phyloP scores from a whole-genome alignment of 2,888 invertebrate genomes.

The Noctua fimbriata region DNA sequence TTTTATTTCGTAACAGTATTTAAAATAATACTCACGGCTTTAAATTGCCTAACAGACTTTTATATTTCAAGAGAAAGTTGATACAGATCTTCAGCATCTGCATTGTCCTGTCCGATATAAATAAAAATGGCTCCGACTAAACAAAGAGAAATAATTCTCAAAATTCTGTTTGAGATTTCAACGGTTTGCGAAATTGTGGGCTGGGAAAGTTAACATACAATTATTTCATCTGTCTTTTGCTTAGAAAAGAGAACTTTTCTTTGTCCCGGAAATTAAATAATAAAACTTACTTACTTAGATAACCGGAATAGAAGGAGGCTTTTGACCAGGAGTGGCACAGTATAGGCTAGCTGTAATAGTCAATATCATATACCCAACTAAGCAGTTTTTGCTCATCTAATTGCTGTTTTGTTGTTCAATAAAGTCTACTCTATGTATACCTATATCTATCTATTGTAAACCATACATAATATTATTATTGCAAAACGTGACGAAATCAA shows the following conservation, averaged over 20 bases:
- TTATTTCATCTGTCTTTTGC: neutral
- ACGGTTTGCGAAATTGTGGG: constrained; percentile 9
- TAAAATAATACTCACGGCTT: constrained; percentile 29
- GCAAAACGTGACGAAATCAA: neutral
- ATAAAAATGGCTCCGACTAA: constrained; percentile 37
- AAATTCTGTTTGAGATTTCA: constrained; percentile 41
- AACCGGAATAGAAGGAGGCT: neutral
- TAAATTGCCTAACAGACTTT: constrained; percentile 34
- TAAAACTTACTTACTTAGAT: neutral
- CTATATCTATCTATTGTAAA: neutral
- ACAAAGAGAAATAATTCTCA: constrained; percentile 57
- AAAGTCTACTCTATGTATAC: neutral
- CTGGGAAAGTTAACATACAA: constrained; percentile 12
- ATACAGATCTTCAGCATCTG: constrained; percentile 42
- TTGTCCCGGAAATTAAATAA: neutral
- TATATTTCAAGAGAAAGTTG: constrained; percentile 62
- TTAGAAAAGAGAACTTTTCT: neutral
- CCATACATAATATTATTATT: neutral
- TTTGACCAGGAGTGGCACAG: too few species aligned
- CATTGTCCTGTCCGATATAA: constrained; percentile 62
- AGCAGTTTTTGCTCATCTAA: neutral
- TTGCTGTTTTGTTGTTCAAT: neutral
- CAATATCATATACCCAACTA: neutral
- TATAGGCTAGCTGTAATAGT: too few species aligned
- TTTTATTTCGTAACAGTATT: constrained; percentile 31